A percentile compares a stretch with the other conserved stretches of the same genome.
These are phyloP conservation scores for Cylloceria caligata DNA, from an alignment of 2,888 invertebrate species.

Conservation along the genomic window DNA sequence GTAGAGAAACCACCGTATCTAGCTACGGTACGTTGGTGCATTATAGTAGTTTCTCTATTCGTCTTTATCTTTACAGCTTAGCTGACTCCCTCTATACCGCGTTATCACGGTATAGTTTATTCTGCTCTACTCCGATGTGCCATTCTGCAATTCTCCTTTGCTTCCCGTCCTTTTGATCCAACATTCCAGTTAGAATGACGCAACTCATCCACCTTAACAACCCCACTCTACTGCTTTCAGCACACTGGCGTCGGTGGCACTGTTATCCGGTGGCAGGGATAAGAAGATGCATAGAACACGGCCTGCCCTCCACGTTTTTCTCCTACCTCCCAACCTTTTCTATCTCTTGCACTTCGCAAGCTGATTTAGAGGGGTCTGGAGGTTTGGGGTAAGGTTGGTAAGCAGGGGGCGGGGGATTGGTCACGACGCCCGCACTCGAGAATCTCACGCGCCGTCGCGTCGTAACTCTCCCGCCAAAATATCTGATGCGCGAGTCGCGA, in stretches of 20 bases:
- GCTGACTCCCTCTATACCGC: neutral
- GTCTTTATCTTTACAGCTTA: conserved; percentile 11
- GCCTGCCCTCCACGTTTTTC: neutral
- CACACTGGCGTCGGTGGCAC: neutral
- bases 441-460: conserved; percentile 60
- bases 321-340: neutral
- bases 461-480: conserved; percentile 78
- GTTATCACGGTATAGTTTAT: neutral
- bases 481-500: conserved; percentile 77
- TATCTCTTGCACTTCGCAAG: neutral
- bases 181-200: neutral
- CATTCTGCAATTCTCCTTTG: neutral
- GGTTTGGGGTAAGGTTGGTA: conserved; percentile 1
- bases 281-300: neutral
- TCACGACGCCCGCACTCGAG: conserved; percentile 29
- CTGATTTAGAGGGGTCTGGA: conserved; percentile 1
- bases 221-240: no score
- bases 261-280: neutral
- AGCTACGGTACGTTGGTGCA: neutral
- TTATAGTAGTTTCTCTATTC: conserved; percentile 6
- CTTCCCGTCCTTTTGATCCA: neutral
- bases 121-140: neutral
- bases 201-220: no score
- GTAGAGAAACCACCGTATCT: conserved; percentile 22
- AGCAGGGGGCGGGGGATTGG: neutral